Base-by-base conservation (phyloP, 53 echinoderm and acorn worm species). In the Stichopus horrens region DNA sequence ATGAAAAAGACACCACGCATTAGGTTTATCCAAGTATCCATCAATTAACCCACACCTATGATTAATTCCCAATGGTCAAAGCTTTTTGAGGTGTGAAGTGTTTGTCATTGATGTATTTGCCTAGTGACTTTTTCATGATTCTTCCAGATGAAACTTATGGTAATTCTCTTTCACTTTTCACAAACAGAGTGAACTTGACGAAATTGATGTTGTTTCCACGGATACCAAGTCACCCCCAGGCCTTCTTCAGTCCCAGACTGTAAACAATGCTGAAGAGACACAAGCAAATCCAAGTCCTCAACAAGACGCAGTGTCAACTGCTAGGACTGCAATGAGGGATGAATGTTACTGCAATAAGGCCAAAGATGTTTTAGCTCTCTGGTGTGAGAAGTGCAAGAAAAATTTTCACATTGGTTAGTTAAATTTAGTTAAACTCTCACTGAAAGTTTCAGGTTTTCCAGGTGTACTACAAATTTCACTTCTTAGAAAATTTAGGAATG, bases 181-280 rank as follows among this genome's bases (percentile, higher is more conserved):
- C 63, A 63, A 13, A 63, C 88, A 96, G 96, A 93, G 93, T 76
- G 97, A 96, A 74, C 83, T 86, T 54, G 97, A 95, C 88, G 97
- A 96, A 67, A 96, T 96, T 86, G 97, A 96, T 91, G 94, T 96
- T 58, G 97, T 95, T 67, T 95, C 97, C 58, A 95, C 95, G 91
- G 97, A 96, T 76, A 89, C 94, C 66, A 94, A 88, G 73, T 92
- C 93, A 20, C 90, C 92, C 5, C 54, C 80, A 60, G 83, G 82
- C 54, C 83, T 81, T 67, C 51, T 73, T 58, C 83, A 60, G 59
- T 76, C 54, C 21, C 76, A 77, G 52, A 8, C 68, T 16, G 66
- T 16, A 11, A 53, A 5, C 58, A 73, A 11, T 71, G 55, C 21
- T 71, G 74, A 83, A 9, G 92, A 88, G 55, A 16, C 53, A 9